These are phyloP conservation scores for Bubalus kerabau DNA, from an alignment of 2,113 vertebrate genomes.

Conservation along the genomic window DNA sequence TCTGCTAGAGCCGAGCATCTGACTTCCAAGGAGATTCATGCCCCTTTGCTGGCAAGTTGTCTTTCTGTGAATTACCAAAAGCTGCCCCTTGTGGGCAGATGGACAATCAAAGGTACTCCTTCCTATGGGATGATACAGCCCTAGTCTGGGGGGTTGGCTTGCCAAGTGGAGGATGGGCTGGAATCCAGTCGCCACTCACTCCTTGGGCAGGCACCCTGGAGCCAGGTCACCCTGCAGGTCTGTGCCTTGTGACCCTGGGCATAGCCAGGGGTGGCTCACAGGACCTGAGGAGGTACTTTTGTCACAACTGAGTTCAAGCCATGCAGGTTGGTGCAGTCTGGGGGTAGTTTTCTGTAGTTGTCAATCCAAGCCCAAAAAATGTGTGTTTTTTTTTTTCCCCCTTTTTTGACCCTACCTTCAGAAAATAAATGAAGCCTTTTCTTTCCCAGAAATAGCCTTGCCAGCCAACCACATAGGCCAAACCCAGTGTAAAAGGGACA, in stretches of 20 bases:
- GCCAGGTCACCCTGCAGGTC: neutral
- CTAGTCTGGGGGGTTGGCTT: neutral
- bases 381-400: neutral
- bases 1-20: neutral
- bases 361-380: neutral
- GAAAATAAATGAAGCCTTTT: neutral
- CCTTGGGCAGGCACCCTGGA: neutral
- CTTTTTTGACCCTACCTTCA: neutral
- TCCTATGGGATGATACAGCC: neutral
- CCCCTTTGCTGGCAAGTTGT: neutral
- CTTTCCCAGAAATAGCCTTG: neutral
- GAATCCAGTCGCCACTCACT: neutral
- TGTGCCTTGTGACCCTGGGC: neutral
- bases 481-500: neutral
- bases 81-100: neutral
- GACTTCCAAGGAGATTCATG: neutral
- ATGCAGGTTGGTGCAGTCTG: neutral
- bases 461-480: neutral
- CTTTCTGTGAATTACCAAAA: neutral
- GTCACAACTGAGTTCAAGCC: neutral
- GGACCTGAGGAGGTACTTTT: neutral
- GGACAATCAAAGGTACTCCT: neutral
- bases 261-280: neutral
- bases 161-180: neutral
- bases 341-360: neutral